Evolutionary conservation across 2,113 vertebrate genomes (phyloP).

Genomic region (Ceyx margarethae): DNA sequence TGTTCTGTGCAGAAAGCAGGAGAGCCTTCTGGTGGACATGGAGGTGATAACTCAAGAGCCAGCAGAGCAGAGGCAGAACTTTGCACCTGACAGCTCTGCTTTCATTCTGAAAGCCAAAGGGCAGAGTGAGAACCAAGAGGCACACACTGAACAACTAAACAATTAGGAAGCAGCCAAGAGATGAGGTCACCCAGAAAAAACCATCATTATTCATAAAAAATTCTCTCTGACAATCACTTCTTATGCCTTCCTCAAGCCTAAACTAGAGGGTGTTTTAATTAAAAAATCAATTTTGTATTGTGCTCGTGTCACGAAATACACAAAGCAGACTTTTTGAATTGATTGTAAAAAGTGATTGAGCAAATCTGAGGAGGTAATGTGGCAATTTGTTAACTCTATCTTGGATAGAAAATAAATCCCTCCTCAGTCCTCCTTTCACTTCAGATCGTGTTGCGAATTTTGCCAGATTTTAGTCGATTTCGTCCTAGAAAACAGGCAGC

Average conservation of each 20-base stretch:
- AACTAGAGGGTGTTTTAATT: background rate
- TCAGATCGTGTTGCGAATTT: background rate
- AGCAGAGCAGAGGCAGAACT: slow-evolving; percentile 33
- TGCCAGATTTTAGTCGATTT: background rate
- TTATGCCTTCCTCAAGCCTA: background rate
- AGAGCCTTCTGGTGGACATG: slow-evolving; percentile 29
- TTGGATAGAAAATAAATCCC: background rate
- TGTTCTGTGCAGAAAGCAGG: background rate
- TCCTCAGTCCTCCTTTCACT: background rate
- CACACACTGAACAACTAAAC: background rate
- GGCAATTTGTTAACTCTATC: background rate
- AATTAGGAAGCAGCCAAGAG: slow-evolving; percentile 25
- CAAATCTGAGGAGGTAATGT: background rate
- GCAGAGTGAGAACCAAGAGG: slow-evolving; percentile 33
- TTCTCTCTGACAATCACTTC: background rate
- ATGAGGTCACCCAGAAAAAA: background rate
- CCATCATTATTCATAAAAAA: background rate
- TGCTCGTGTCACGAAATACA: background rate
- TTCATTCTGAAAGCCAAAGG: slow-evolving; percentile 38
- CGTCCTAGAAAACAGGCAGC: background rate
- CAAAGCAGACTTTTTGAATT: background rate
- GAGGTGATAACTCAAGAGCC: slow-evolving; percentile 21
- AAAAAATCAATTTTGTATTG: background rate
- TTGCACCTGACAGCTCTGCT: slow-evolving; percentile 64
- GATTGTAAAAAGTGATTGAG: background rate